A percentile compares a stretch with the other conserved stretches of the same genome.
Conservation (phyloP, 2,888 invertebrate genomes). For the Uropetala carovei region DNA sequence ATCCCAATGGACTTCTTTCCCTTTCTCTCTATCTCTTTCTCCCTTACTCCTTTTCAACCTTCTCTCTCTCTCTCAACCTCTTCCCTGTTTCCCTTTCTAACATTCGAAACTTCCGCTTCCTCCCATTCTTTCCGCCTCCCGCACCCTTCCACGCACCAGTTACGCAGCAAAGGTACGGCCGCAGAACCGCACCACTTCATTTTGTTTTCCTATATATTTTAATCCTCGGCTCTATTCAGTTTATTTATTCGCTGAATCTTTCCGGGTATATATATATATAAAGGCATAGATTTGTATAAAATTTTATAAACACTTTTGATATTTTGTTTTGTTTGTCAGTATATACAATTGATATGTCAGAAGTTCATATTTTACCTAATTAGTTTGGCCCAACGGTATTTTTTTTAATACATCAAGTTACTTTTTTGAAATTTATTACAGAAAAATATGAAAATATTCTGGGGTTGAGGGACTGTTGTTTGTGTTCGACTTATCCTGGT, state of each 20-base stretch:
- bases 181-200: neutral
- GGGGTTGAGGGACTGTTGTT: too few species aligned
- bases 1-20: neutral
- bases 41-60: neutral
- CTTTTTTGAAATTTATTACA: too few species aligned
- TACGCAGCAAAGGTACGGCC: conserved; percentile 3
- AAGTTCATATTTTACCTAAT: too few species aligned
- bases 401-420: too few species aligned
- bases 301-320: neutral
- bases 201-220: neutral
- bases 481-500: too few species aligned
- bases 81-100: neutral
- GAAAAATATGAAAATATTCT: too few species aligned
- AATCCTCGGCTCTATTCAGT: neutral
- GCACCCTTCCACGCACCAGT: neutral
- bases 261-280: neutral
- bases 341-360: too few species aligned
- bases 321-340: too few species aligned
- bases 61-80: neutral
- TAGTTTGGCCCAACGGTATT: too few species aligned
- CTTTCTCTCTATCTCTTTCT: neutral
- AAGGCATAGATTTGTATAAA: neutral
- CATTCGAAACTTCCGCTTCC: conserved; percentile 23
- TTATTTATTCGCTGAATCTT: neutral
- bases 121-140: neutral